Percentiles rank a stretch among this genome's conserved stretches.
These are phyloP conservation scores for Coelopa pilipes DNA, from an alignment of 2,888 invertebrate genomes.

Conservation along the genomic window DNA sequence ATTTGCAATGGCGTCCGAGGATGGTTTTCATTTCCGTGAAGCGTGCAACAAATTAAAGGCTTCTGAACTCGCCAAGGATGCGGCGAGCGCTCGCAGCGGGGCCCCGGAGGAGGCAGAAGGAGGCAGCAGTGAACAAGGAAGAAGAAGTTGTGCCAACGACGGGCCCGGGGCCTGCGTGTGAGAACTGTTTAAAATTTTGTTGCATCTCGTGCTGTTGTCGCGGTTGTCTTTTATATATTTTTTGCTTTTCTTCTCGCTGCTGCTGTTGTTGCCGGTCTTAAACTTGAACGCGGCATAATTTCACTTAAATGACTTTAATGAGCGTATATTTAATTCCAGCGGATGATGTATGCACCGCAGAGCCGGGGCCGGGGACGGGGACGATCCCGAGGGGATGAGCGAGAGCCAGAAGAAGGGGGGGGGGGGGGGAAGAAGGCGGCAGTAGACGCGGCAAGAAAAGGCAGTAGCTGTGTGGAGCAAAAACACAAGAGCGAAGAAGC, in stretches of 20 bases:
- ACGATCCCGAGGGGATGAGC: too few relatives aligned
- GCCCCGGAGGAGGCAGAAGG: not conserved
- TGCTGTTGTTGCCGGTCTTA: conserved; percentile 4
- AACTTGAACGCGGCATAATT: conserved; percentile 24
- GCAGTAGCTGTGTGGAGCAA: not conserved
- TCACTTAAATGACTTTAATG: conserved; percentile 30
- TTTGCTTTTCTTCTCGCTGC: not conserved
- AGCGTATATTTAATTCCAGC: conserved; percentile 21
- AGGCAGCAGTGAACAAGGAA: conserved; percentile 11
- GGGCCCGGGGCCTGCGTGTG: not conserved
- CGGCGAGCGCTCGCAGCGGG: not conserved
- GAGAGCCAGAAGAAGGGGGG: too few relatives aligned
- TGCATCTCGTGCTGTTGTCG: not conserved
- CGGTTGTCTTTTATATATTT: not conserved
- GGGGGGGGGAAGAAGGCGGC: not conserved
- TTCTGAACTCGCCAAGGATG: not conserved
- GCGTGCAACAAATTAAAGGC: too few relatives aligned
- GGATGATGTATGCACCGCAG: not conserved
- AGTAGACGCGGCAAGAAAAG: not conserved
- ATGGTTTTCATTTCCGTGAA: not conserved
- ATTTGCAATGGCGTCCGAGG: not conserved
- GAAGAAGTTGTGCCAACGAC: not conserved
- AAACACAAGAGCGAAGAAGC: not conserved
- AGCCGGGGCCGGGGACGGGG: not conserved
- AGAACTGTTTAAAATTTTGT: not conserved